Evolutionary conservation across 2,888 invertebrate species (phyloP).

Genomic region (Drosophila buzzatii): DNA sequence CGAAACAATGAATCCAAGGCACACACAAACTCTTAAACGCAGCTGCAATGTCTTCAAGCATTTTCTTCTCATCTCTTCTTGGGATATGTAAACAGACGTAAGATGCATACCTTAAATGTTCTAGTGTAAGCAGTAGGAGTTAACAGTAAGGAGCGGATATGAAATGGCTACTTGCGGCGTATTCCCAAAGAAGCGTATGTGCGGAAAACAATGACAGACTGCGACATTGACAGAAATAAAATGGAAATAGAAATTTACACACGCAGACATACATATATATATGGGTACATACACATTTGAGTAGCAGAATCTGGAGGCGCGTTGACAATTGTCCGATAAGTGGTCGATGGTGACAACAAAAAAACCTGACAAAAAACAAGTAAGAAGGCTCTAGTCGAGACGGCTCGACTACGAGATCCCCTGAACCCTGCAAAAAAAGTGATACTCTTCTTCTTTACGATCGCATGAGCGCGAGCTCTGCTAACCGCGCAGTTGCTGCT

Average conservation of each 20-base stretch:
- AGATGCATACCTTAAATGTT: slow-evolving; percentile 10
- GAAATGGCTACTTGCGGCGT: slow-evolving; percentile 19
- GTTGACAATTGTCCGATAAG: slow-evolving; percentile 3
- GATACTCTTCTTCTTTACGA: too few relatives aligned
- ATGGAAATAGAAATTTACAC: slow-evolving; percentile 19
- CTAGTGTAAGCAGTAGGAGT: not conserved
- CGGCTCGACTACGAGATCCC: too few relatives aligned
- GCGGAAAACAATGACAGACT: slow-evolving; percentile 32
- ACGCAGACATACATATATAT: not conserved
- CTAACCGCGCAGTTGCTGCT: too few relatives aligned
- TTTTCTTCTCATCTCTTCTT: slow-evolving; percentile 11
- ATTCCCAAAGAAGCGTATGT: slow-evolving; percentile 22
- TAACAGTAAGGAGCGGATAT: not conserved
- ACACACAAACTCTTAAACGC: slow-evolving; percentile 1
- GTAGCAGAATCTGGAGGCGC: not conserved
- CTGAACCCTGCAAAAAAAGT: too few relatives aligned
- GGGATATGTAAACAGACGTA: slow-evolving; percentile 4
- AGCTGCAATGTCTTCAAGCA: slow-evolving; percentile 6
- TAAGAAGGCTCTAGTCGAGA: too few relatives aligned
- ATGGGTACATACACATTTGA: not conserved
- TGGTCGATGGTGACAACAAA: slow-evolving; percentile 4
- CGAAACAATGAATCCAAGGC: slow-evolving; percentile 55
- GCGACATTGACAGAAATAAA: slow-evolving; percentile 31
- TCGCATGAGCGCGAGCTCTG: too few relatives aligned
- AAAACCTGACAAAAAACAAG: too few relatives aligned